A percentile compares a stretch with the other conserved stretches of the same genome.
Conservation (phyloP, 2,113 vertebrate species). For the Edolisoma coerulescens region DNA sequence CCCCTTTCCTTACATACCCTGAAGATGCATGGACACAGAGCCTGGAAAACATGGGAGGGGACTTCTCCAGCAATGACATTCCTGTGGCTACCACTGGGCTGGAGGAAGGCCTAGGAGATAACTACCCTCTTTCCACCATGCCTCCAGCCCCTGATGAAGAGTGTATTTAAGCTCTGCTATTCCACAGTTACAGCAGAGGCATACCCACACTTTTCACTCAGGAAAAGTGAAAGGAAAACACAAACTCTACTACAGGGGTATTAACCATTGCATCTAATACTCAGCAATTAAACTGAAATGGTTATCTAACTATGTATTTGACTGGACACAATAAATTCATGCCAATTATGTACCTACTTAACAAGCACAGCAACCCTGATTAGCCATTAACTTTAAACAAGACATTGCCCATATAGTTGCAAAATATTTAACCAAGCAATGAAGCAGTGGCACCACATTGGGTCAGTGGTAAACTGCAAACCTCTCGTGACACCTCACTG, state of each 20-base stretch:
- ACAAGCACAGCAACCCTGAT: neutral
- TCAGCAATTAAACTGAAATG: neutral
- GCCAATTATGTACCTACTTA: neutral
- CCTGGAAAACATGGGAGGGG: neutral
- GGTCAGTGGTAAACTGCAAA: neutral
- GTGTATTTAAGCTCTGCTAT: neutral
- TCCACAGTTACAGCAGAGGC: neutral
- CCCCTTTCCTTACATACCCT: neutral
- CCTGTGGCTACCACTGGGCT: neutral
- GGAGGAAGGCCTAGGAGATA: neutral
- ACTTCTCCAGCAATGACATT: neutral
- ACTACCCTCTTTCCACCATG: neutral
- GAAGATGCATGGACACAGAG: neutral
- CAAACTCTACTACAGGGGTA: neutral
- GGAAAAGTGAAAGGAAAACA: neutral
- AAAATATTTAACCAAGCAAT: neutral
- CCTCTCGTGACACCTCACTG: neutral
- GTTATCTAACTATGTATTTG: neutral
- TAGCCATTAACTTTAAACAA: neutral
- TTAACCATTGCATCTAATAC: neutral
- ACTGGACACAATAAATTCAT: neutral
- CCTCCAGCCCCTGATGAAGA: neutral
- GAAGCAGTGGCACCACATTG: neutral
- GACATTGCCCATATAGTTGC: accelerated
- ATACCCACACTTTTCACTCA: neutral